Base-by-base conservation (phyloP, 2,797 vertebrate genomes). In the Xenops minutus region DNA sequence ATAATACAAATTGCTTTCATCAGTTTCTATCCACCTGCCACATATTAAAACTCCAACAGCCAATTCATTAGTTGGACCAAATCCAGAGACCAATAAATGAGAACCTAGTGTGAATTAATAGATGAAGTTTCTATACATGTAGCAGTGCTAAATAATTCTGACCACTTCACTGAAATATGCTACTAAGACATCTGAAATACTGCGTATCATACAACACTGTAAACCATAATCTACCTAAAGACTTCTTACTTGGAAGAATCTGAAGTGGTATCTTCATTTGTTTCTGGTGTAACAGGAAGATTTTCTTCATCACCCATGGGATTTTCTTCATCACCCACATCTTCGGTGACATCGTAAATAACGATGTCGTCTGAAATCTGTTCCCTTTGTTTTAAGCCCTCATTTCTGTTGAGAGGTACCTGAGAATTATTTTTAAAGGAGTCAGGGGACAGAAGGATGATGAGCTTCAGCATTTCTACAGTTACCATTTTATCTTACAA, bases 341-440 rank as follows among this genome's bases (percentile, higher is more conserved):
- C 98, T 55, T 99, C 98, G 12, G 98, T 99, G 80, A 99, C 91
- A 90, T 99, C 99, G 96, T 99, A 99, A 97, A 99, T 99, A 93
- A 99, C 98, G 43, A 99, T 99, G 14, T 99, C 99, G 68, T 99
- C 99, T 64, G 98, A 98, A 63, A 98, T 92, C 48, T 99, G 98
- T 2, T 99, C 97, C 93, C 96, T 98, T 89, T 97, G 97, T 90
- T 98, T 99, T 87, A 98, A 97, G 55, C 98, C 97, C 64, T 97
- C 98, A 92, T 98, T 97, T 92, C 98, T 98, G 87, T 97, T 99
- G 54, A 98, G 98, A 84, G 98, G 97, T 71, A 98, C 97, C 99
- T 99, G 75, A 93, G 71, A 87, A 93, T 86, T n/a, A 93, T 64
- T 92, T 79, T 77, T 5, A 66, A 48, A 64, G 83, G 69, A 62